Percentiles rank a stretch among this genome's conserved stretches.
Evolutionary conservation across 2,797 vertebrate species (phyloP).

Genomic region (Semotilus atromaculatus): DNA sequence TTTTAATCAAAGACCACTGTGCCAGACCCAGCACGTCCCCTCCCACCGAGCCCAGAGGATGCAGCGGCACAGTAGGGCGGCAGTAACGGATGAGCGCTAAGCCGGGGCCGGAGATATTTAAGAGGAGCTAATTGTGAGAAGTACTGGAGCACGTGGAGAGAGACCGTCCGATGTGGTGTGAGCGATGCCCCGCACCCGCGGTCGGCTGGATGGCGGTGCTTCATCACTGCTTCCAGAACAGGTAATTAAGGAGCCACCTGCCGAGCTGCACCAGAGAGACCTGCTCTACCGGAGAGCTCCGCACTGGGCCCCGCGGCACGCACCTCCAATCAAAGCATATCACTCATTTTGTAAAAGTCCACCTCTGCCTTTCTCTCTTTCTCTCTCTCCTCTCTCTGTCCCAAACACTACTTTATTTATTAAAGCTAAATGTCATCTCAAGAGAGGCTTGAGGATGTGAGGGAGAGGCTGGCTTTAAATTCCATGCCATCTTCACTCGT

Average conservation of each 20-base stretch:
- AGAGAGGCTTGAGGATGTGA: neutral
- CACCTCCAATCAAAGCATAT: conserved; percentile 60
- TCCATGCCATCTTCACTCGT: conserved; percentile 5
- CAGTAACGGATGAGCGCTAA: conserved; percentile 49
- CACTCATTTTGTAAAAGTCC: conserved; percentile 50
- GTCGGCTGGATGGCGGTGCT: conserved; percentile 65
- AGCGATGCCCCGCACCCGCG: conserved; percentile 63
- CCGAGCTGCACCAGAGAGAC: conserved; percentile 62
- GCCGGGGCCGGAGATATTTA: conserved; percentile 55
- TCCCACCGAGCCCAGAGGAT: conserved; percentile 47
- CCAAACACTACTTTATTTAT: conserved; percentile 59
- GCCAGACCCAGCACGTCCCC: conserved; percentile 55
- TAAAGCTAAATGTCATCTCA: conserved; percentile 55
- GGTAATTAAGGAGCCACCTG: conserved; percentile 78
- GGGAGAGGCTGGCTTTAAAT: conserved; percentile 30
- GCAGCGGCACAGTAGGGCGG: conserved; percentile 23
- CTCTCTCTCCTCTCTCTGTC: conserved; percentile 26
- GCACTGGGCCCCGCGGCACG: conserved; percentile 55
- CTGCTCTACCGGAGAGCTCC: conserved; percentile 61
- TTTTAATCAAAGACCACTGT: conserved; percentile 66
- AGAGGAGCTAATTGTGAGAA: conserved; percentile 64
- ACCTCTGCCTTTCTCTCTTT: conserved; percentile 20
- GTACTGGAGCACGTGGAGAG: conserved; percentile 58
- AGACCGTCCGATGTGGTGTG: conserved; percentile 58
- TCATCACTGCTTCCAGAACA: conserved; percentile 73